Evolutionary conservation across 1,140 invertebrate genomes (phyloP), one percentile per base, ranked within the genome.

Genomic region (Chironomus striatipennis): DNA sequence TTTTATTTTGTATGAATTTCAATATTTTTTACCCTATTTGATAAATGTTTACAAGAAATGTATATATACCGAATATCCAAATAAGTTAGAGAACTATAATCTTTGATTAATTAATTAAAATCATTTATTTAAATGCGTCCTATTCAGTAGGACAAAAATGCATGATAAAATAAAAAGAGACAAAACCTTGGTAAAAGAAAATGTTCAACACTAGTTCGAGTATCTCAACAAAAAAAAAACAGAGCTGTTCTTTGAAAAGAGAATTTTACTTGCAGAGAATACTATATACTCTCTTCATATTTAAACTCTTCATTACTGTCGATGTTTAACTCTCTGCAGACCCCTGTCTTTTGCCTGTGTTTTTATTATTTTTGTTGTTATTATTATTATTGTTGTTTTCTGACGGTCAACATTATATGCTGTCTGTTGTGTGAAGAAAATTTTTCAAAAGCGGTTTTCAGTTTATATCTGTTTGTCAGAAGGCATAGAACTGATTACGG

Each of bases 391-490:
- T 70, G n/a, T 70, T 70, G n/a, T 70, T 70, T 9, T 21, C 65
- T 18, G 65, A 20, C 65, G 65, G 65, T 70, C 65, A 70, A 18
- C 65, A 70, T 17, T 21, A 17, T 20, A 21, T 21, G 20, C 18
- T 21, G 65, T 20, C 8, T 70, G 65, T 70, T 70, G 65, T 70
- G 17, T 17, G 47, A 70, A 18, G 65, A 70, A 70, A 70, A 70
- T 70, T 10, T 18, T 73, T 10, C n/a, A 70, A 75, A 76, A 76
- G 75, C 75, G 57, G 75, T 76, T 75, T 76, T 75, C 73, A 76
- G 75, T 76, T 76, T 74, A 75, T 74, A 75, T 75, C 75, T 73
- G 75, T 73, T 76, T 75, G 64, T 76, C 74, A 76, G 24, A 76
- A 42, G 73, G 74, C 43, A 42, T 43, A 74, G 42, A 76, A 64